Percentiles rank a stretch among this genome's conserved stretches.
phyloP scores from a whole-genome alignment of 2,113 vertebrate species.

The Mustelus asterias region DNA sequence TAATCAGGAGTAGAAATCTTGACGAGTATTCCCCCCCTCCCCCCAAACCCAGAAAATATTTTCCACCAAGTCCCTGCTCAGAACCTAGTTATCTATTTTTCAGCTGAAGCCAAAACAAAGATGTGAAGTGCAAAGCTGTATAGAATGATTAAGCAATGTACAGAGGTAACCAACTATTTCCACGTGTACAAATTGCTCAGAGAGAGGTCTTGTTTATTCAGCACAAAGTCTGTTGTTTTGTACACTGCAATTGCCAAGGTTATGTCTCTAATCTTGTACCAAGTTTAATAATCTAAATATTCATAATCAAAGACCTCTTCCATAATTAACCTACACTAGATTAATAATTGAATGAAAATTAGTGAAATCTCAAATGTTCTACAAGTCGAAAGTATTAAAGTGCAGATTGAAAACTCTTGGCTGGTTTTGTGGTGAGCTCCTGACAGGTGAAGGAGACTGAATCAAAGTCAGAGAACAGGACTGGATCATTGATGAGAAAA shows the following conservation, averaged over 20 bases:
- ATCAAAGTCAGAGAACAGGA: background rate
- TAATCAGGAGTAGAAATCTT: background rate
- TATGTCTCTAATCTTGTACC: background rate
- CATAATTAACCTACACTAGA: background rate
- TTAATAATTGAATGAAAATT: background rate
- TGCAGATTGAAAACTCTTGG: background rate
- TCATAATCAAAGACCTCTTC: background rate
- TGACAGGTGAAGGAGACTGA: background rate
- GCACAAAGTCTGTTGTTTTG: background rate
- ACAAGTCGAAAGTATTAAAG: background rate
- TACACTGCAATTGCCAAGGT: background rate
- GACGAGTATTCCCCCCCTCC: background rate
- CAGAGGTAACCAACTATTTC: background rate
- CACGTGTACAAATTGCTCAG: background rate
- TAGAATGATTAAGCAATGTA: background rate
- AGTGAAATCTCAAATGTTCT: background rate
- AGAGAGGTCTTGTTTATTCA: background rate
- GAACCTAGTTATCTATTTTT: background rate
- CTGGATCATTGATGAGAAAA: background rate
- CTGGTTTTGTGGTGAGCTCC: background rate
- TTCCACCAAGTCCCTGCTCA: background rate
- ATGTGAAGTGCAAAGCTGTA: background rate
- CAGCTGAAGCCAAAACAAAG: background rate
- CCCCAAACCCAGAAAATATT: background rate
- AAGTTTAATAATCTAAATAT: background rate